Percentiles rank a stretch among this genome's conserved stretches.
These are phyloP conservation scores for Telmatochromis sp. DNA, from an alignment of 2,113 vertebrate species.

Conservation along the genomic window DNA sequence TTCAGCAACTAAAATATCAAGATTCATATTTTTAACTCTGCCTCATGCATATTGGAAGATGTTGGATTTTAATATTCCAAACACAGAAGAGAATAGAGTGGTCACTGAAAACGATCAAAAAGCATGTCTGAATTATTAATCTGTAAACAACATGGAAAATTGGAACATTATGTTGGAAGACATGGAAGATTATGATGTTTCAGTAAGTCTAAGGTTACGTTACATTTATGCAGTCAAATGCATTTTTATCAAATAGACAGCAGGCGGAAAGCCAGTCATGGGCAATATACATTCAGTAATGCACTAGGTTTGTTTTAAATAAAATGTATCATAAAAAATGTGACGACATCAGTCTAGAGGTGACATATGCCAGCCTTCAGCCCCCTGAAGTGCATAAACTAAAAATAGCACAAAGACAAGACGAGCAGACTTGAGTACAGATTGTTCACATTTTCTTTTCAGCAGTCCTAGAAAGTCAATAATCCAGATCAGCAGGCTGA, in stretches of 20 bases:
- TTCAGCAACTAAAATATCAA: neutral
- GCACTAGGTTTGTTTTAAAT: neutral
- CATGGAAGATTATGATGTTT: neutral
- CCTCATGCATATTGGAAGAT: neutral
- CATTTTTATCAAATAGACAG: neutral
- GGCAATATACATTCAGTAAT: neutral
- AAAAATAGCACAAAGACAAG: neutral
- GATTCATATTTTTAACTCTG: neutral
- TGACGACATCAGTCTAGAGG: neutral
- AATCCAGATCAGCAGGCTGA: neutral
- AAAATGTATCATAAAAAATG: neutral
- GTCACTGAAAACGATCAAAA: neutral
- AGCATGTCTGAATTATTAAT: neutral
- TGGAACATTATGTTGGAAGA: neutral
- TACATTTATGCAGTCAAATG: neutral
- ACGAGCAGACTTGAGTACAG: neutral
- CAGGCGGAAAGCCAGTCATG: neutral
- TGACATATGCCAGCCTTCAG: neutral
- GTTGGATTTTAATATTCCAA: neutral
- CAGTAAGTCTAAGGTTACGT: neutral
- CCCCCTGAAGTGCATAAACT: neutral
- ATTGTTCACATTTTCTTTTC: neutral
- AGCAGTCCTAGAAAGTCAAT: neutral
- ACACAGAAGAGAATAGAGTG: neutral
- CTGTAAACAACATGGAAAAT: neutral